These are phyloP conservation scores for Habropoda laboriosa DNA, from an alignment of 1,140 invertebrate genomes.

Conservation along the genomic window DNA sequence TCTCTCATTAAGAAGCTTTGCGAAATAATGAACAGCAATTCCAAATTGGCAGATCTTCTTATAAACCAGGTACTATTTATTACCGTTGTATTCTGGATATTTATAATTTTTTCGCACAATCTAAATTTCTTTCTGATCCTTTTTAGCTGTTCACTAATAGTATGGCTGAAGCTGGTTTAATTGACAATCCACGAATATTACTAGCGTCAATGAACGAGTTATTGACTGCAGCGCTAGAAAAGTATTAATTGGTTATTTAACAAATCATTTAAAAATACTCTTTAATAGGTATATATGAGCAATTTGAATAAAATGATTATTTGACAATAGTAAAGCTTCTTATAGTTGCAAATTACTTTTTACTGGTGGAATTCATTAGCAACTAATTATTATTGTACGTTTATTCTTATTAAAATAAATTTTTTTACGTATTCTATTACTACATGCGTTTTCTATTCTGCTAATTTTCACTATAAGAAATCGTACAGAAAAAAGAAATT, in stretches of 20 bases:
- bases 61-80: conserved; percentile 89
- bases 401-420: not conserved
- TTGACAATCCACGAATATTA: conserved; percentile 94
- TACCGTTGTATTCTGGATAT: not conserved
- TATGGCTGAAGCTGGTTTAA: conserved; percentile 96
- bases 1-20: conserved; percentile 94
- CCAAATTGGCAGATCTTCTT: conserved; percentile 91
- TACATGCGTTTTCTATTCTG: not conserved
- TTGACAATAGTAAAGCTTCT: not conserved
- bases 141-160: conserved; percentile 94
- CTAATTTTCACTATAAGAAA: not conserved
- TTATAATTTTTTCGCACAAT: not conserved
- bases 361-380: not conserved
- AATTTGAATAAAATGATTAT: conserved; percentile 3
- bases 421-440: not conserved
- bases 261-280: not conserved
- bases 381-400: not conserved
- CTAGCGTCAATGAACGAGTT: conserved; percentile 94
- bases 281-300: not conserved
- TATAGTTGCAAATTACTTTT: too few species aligned
- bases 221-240: conserved; percentile 91
- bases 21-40: conserved; percentile 87
- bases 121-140: conserved; percentile 8
- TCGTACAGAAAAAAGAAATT: not conserved
- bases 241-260: conserved; percentile 82